A percentile compares a stretch with the other conserved stretches of the same genome.
phyloP scores from a whole-genome alignment of 2,888 invertebrate species.

The Drosophila ochracea region DNA sequence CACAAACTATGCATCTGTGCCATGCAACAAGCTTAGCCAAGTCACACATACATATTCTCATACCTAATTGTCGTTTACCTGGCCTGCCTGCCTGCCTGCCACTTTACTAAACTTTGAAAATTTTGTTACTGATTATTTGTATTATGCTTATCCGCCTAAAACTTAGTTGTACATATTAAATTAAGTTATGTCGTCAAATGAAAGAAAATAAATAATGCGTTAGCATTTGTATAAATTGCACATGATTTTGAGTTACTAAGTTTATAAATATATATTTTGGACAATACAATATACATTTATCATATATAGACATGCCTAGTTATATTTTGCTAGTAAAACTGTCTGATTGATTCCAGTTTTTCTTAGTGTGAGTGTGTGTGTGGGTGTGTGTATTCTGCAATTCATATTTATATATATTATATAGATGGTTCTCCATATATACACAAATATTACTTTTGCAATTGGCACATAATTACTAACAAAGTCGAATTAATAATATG shows the following conservation, averaged over 20 bases:
- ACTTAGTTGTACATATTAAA: conserved; percentile 35
- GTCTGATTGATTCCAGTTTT: not conserved
- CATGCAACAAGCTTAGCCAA: not conserved
- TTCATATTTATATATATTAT: conserved; percentile 37
- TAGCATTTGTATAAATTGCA: conserved; percentile 61
- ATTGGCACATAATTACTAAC: conserved; percentile 71
- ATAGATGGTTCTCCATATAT: conserved; percentile 14
- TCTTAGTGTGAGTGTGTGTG: conserved; percentile 12
- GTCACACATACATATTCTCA: not conserved
- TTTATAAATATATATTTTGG: conserved; percentile 37
- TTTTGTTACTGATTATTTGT: not conserved
- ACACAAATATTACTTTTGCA: conserved; percentile 51
- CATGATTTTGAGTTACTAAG: conserved; percentile 52
- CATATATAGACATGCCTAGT: conserved; percentile 6
- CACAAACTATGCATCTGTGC: conserved; percentile 7
- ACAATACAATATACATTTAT: conserved; percentile 31
- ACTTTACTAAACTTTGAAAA: not conserved
- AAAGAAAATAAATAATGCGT: not conserved
- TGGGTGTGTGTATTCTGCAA: conserved; percentile 39
- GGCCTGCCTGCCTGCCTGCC: not conserved
- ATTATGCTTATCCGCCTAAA: conserved; percentile 16
- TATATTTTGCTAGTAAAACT: conserved; percentile 8
- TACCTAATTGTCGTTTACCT: not conserved
- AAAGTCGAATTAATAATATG: conserved; percentile 39
- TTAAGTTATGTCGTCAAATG: not conserved